phyloP scores from a whole-genome alignment of 2,113 vertebrate genomes.

The Pelmatolapia mariae region DNA sequence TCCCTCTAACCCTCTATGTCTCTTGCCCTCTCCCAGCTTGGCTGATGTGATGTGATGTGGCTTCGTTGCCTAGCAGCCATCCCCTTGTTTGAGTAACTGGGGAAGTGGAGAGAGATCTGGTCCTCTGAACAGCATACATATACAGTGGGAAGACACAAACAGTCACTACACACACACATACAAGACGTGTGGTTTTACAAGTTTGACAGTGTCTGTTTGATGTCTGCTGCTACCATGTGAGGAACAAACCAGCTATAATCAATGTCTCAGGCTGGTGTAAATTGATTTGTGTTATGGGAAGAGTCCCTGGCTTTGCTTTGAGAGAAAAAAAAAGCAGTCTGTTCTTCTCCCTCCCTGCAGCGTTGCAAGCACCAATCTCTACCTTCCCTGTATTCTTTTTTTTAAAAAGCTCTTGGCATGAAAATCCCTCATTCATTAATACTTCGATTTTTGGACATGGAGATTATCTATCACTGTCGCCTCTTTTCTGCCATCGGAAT shows the following conservation, averaged over 20 bases:
- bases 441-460: not conserved
- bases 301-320: conserved; percentile 11
- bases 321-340: not conserved
- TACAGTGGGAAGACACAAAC: not conserved
- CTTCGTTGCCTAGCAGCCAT: conserved; percentile 70
- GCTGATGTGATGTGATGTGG: conserved; percentile 68
- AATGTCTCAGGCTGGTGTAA: conserved; percentile 34
- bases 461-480: conserved; percentile 32
- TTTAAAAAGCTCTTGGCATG: not conserved
- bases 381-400: not conserved
- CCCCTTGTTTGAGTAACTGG: conserved; percentile 64
- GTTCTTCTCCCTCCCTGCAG: not conserved
- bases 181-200: conserved; percentile 40
- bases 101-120: conserved; percentile 55
- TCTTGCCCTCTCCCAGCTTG: conserved; percentile 9
- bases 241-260: conserved; percentile 49
- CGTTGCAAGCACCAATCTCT: not conserved
- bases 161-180: not conserved
- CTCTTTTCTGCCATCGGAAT: not conserved
- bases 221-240: conserved; percentile 49
- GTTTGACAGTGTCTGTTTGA: conserved; percentile 50
- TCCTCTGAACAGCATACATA: conserved; percentile 39
- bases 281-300: conserved; percentile 49
- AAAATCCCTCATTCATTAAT: conserved; percentile 34
- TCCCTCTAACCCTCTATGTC: not conserved